phyloP scores from a whole-genome alignment of 2,797 vertebrate genomes.

The Smutsia gigantea region DNA sequence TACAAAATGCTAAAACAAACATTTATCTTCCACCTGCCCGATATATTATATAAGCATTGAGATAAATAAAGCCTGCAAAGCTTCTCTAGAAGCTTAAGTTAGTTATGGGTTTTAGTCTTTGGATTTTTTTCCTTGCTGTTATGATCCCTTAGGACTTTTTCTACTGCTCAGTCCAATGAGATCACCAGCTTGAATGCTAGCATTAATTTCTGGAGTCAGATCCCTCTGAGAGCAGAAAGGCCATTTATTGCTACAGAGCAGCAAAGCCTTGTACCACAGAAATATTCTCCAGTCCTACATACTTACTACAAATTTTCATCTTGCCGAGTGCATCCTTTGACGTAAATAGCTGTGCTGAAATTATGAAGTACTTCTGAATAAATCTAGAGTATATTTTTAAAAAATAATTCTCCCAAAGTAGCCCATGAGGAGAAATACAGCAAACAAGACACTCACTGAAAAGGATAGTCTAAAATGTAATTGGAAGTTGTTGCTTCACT shows the following conservation, averaged over 20 bases:
- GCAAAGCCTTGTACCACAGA: not conserved
- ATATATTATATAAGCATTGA: not conserved
- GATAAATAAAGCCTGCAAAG: not conserved
- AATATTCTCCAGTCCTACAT: not conserved
- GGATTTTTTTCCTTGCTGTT: not conserved
- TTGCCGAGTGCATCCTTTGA: not conserved
- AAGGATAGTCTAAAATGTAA: not conserved
- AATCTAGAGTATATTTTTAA: not conserved
- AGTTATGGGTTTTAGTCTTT: not conserved
- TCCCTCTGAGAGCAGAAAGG: not conserved
- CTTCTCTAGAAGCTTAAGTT: not conserved
- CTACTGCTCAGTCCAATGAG: not conserved
- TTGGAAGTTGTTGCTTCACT: not conserved
- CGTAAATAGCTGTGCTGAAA: not conserved
- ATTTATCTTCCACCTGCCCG: not conserved
- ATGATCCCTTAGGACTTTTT: not conserved
- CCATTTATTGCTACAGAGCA: not conserved
- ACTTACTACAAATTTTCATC: not conserved
- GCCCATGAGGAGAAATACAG: not conserved
- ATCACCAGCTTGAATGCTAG: not conserved
- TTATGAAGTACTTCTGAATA: conserved; percentile 23
- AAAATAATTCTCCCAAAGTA: not conserved
- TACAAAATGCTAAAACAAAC: not conserved
- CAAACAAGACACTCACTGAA: not conserved
- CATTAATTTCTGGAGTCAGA: conserved; percentile 10